Conservation (phyloP, 2,797 vertebrate species). For the Hyperoplus immaculatus region DNA sequence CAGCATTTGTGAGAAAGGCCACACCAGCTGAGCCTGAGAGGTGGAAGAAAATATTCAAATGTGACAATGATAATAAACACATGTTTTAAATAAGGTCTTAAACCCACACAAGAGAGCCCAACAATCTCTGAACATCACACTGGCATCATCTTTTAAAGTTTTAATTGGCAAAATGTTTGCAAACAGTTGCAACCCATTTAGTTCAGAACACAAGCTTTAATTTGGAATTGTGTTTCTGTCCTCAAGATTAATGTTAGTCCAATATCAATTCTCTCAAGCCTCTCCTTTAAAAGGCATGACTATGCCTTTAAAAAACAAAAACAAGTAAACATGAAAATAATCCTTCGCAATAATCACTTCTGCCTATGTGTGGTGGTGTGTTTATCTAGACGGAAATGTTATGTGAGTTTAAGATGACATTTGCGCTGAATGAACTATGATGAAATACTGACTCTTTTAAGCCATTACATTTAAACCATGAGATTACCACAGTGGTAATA, state of each 20-base stretch:
- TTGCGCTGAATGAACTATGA: too few relatives aligned
- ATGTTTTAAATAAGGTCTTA: background rate
- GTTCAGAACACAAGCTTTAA: background rate
- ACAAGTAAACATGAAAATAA: too few relatives aligned
- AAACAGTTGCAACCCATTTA: background rate
- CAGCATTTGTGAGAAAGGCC: constrained; percentile 54
- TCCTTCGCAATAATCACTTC: too few relatives aligned
- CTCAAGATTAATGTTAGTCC: background rate
- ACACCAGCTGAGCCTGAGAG: constrained; percentile 47
- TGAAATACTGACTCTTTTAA: background rate
- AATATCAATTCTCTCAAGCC: background rate
- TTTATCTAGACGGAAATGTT: background rate
- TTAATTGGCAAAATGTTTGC: background rate
- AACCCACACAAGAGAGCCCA: background rate
- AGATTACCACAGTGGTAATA: background rate
- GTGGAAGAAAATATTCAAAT: background rate
- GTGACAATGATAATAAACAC: background rate
- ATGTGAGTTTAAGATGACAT: background rate
- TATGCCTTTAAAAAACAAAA: too few relatives aligned
- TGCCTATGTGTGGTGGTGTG: too few relatives aligned
- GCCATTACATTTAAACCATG: background rate
- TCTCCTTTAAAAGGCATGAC: too few relatives aligned
- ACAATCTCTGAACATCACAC: background rate
- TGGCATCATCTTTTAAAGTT: background rate
- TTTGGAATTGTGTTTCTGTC: background rate